Conservation (phyloP, 2,888 invertebrate species). For the Baccha elongata region DNA sequence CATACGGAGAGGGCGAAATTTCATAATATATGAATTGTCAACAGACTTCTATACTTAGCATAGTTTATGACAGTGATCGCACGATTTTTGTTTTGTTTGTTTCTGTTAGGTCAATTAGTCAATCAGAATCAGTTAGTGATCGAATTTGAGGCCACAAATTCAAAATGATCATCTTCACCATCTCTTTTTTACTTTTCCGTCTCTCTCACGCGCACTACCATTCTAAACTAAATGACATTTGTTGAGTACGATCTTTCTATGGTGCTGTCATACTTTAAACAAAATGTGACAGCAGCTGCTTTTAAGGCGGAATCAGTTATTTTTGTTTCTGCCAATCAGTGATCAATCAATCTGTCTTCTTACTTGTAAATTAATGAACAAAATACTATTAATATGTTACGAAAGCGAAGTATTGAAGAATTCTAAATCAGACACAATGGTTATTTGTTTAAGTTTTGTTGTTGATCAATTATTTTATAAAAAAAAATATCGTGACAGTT, state of each 20-base stretch:
- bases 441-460: not conserved
- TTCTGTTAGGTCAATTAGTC: slow-evolving; percentile 48
- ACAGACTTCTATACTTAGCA: slow-evolving; percentile 5
- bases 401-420: slow-evolving; percentile 37
- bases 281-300: slow-evolving; percentile 19
- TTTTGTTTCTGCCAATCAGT: slow-evolving; percentile 55
- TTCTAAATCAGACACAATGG: slow-evolving; percentile 36
- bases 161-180: slow-evolving; percentile 18
- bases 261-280: slow-evolving; percentile 40
- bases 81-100: slow-evolving; percentile 7
- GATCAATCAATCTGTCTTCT: slow-evolving; percentile 56
- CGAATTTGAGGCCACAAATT: slow-evolving; percentile 29
- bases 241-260: slow-evolving; percentile 39
- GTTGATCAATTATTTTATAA: not conserved
- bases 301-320: slow-evolving; percentile 19
- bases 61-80: slow-evolving; percentile 32
- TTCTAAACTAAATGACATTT: slow-evolving; percentile 12
- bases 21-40: slow-evolving; percentile 30
- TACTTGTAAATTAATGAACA: not conserved
- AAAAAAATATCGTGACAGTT: not conserved
- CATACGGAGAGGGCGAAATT: slow-evolving; percentile 33
- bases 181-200: not conserved
- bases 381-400: slow-evolving; percentile 30
- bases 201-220: not conserved
- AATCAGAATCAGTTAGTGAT: slow-evolving; percentile 31